Conservation (phyloP, 2,113 vertebrate species). For the Piaya cayana region DNA sequence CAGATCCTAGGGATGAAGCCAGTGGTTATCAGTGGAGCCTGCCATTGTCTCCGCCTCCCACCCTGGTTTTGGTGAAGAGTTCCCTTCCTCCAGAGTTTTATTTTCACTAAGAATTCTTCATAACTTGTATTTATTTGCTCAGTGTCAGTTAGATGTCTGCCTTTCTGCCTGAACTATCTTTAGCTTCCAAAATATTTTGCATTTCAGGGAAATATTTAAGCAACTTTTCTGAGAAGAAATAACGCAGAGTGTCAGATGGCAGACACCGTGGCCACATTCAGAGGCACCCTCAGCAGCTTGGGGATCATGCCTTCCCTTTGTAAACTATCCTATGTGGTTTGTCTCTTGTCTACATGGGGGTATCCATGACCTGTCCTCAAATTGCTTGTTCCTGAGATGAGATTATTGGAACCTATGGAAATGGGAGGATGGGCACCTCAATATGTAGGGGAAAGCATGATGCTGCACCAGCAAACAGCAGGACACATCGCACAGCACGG, state of each 20-base stretch:
- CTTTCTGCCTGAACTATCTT: slow-evolving; percentile 53
- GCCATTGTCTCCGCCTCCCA: not conserved
- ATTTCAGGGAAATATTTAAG: slow-evolving; percentile 37
- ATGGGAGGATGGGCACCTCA: not conserved
- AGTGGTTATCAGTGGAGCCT: not conserved
- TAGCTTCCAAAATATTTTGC: slow-evolving; percentile 63
- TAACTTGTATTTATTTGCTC: slow-evolving; percentile 60
- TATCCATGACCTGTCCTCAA: not conserved
- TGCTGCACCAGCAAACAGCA: not conserved
- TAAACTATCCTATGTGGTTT: not conserved
- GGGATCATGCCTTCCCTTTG: accelerated
- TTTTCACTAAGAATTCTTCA: slow-evolving; percentile 53
- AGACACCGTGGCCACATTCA: accelerated
- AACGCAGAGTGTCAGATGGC: not conserved
- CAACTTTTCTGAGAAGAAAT: slow-evolving; percentile 3
- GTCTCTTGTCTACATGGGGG: accelerated
- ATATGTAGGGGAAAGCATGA: accelerated
- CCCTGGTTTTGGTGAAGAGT: not conserved
- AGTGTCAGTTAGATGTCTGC: slow-evolving; percentile 48
- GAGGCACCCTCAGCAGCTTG: not conserved
- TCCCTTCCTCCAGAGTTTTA: not conserved
- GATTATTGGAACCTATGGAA: not conserved
- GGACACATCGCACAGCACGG: not conserved
- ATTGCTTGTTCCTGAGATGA: accelerated
- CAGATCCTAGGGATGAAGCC: not conserved